Base-by-base conservation (phyloP, 2,113 vertebrate genomes). In the Thalassarche chlororhynchos region DNA sequence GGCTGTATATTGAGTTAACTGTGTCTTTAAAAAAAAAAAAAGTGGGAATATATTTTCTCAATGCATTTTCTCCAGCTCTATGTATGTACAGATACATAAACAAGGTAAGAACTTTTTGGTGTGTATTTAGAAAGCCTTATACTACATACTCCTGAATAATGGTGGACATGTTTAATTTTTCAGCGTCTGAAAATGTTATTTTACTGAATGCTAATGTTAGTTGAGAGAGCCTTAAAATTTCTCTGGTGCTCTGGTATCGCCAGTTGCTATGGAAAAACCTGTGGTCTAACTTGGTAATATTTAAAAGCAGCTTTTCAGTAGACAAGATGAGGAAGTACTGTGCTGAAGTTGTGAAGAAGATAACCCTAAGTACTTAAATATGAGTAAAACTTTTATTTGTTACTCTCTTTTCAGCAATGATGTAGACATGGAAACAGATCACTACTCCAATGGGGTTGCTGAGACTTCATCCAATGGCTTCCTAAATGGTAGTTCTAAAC, bases 381-480 rank as follows among this genome's bases (percentile, higher is more conserved):
- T 52, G 61, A 97, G 44, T 95, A 82, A 96, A 91, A 60, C 34
- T 46, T 71, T 2, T 60, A 10, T 97, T 93, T 96, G 24, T 97
- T 90, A 36, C 83, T 98, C 52, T 97, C 97, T 98, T 97, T 98
- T 64, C 98, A 99, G 99, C 98, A 99, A 98, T 95, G 99, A 99
- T 90, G 98, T 99, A 98, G 99, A 99, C 72, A 99, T 99, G 99
- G 99, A 99, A 98, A 99, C 99, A 83, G 99, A 99, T 97, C 99
- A 99, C 98, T 99, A 99, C 98, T 99, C 99, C 98, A 99, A 99
- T 95, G 99, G 99, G 79, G 98, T 99, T 97, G 98, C 99, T 86
- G 99, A 99, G 95, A 99, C 99, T 28, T 99, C 99, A 96, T 99
- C 99, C 95, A 99, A 99, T 92, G 99, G 99, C 97, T 99, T 99